Percentiles rank a stretch among this genome's conserved stretches.
Conservation (phyloP, 2,888 invertebrate genomes). For the Lymantria monacha region DNA sequence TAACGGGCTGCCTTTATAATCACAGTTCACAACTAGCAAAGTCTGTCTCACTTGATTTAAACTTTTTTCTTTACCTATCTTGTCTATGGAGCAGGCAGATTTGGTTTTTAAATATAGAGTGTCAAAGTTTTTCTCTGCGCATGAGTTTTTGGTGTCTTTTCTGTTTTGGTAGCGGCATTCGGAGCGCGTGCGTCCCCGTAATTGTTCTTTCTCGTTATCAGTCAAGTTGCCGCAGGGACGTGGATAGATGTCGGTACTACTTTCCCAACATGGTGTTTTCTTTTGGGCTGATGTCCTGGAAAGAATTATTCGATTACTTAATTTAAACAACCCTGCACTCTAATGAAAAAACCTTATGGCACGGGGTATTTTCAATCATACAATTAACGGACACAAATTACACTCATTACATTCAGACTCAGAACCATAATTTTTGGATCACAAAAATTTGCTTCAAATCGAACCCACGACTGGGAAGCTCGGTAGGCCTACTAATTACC, state of each 20-base stretch:
- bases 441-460: too few species aligned
- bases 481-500: too few species aligned
- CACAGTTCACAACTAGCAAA: conserved; percentile 86
- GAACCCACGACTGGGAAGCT: too few species aligned
- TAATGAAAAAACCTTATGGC: neutral
- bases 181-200: conserved; percentile 84
- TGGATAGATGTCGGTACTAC: conserved; percentile 90
- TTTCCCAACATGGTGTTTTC: conserved; percentile 90
- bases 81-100: conserved; percentile 63
- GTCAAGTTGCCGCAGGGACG: conserved; percentile 91
- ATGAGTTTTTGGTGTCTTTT: conserved; percentile 63
- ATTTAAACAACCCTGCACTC: neutral
- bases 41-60: conserved; percentile 80
- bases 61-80: conserved; percentile 43
- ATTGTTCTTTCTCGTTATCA: conserved; percentile 87
- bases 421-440: too few species aligned
- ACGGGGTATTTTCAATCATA: too few species aligned
- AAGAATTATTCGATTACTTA: conserved; percentile 12
- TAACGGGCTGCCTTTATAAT: conserved; percentile 82
- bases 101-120: conserved; percentile 84
- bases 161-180: conserved; percentile 84
- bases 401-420: too few species aligned
- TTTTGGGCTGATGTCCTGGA: conserved; percentile 77
- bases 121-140: conserved; percentile 88
- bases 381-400: too few species aligned